Base-by-base conservation (phyloP, 1,140 invertebrate species). In the Agrypnia vestita region DNA sequence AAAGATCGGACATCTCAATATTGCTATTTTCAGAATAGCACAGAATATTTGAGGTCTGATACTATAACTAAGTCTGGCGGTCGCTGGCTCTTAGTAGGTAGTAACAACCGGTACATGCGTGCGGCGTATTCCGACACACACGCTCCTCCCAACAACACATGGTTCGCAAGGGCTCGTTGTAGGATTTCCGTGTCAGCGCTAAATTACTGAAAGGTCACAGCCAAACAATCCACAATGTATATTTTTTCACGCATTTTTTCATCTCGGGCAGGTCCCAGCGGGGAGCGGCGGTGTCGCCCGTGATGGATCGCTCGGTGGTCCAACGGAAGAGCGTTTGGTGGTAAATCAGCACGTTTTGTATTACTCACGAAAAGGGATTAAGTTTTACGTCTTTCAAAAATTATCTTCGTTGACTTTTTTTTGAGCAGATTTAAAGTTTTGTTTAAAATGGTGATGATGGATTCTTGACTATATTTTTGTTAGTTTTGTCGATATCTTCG, bases 171-270 rank as follows among this genome's bases (percentile, higher is more conserved):
- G 44, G 64, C 44, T 69, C 64, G 64, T 1, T 51, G 49, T 51
- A 51, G 8, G 64, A 47, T 69, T 69, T 69, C 64, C 64, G 64
- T 69, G 64, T 69, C 64, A 69, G 64, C 43, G 64, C 64, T 69
- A 69, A 69, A 69, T 69, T 69, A 69, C 43, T 69, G 35, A 7
- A 3, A 21, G 64, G 64, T 69, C 64, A 69, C 64, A 69, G 43
- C 15, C 64, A 44, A 47, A 69, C 64, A 69, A 69, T 69, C 44
- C 64, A 69, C 64, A 69, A 47, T 69, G 64, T 51, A 15, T 15
- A 51, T 51, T 51, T 51, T 51, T 51, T 51, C 11, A 13, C 43
- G 15, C 43, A 11, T 15, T 46, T 69, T 69, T 69, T 69, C 17
- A 8, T 49, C 8, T 69, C 4, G 19, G 43, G 13, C 0, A 19